phyloP scores from a whole-genome alignment of 2,797 vertebrate species.

The Knipowitschia caucasica region DNA sequence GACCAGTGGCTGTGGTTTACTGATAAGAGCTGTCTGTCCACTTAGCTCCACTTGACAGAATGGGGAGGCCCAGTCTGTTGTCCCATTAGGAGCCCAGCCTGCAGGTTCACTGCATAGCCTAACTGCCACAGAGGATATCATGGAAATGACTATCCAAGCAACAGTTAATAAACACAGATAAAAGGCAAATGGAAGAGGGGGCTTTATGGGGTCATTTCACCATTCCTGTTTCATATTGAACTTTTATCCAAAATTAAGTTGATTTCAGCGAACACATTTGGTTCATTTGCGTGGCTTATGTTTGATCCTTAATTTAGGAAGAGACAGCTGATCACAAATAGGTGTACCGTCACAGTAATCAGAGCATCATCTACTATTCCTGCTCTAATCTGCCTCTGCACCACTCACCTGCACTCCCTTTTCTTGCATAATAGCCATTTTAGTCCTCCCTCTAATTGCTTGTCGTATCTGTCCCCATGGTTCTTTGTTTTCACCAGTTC shows the following conservation, averaged over 20 bases:
- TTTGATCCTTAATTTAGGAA: slow-evolving; percentile 7
- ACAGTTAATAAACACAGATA: slow-evolving; percentile 87
- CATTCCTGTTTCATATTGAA: not conserved
- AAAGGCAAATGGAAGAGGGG: slow-evolving; percentile 80
- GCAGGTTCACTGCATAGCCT: slow-evolving; percentile 73
- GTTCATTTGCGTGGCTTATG: slow-evolving; percentile 28
- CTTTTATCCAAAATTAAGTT: not conserved
- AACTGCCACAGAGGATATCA: slow-evolving; percentile 61
- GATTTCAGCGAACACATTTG: not conserved
- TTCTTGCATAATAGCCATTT: slow-evolving; percentile 45
- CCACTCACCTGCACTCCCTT: slow-evolving; percentile 42
- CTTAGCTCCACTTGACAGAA: slow-evolving; percentile 64
- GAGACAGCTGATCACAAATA: slow-evolving; percentile 42
- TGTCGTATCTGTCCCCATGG: slow-evolving; percentile 62
- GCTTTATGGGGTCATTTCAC: slow-evolving; percentile 29
- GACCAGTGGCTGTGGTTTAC: slow-evolving; percentile 75
- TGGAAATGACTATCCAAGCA: slow-evolving; percentile 84
- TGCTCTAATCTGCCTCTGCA: slow-evolving; percentile 41
- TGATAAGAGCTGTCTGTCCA: slow-evolving; percentile 78
- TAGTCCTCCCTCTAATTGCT: slow-evolving; percentile 62
- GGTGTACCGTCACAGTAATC: slow-evolving; percentile 31
- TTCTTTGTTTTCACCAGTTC: slow-evolving; percentile 51
- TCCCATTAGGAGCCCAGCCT: slow-evolving; percentile 85
- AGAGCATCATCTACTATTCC: slow-evolving; percentile 43
- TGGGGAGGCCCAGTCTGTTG: slow-evolving; percentile 80